These are phyloP conservation scores for Epinephelus moara DNA, from an alignment of 2,113 vertebrate genomes.

Conservation along the genomic window DNA sequence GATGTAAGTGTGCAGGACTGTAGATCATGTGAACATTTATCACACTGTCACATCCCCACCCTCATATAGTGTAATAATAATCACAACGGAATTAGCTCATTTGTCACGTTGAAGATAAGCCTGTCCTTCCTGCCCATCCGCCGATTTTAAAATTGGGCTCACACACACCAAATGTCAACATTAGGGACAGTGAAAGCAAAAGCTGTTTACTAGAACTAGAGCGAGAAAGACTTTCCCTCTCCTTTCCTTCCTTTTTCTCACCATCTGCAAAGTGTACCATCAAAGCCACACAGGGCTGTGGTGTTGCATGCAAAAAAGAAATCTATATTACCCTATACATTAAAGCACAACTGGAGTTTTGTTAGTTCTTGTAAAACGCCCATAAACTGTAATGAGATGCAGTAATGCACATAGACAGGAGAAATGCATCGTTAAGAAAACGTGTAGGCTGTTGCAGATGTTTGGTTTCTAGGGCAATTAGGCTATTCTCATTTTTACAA, in stretches of 20 bases:
- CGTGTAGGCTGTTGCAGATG: neutral
- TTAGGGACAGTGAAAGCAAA: neutral
- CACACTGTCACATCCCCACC: slow-evolving; percentile 40
- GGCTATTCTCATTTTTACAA: slow-evolving; percentile 6
- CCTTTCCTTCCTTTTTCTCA: neutral
- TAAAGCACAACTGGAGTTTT: slow-evolving; percentile 5
- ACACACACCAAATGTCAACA: slow-evolving; percentile 1
- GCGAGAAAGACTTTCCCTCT: neutral
- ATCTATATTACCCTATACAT: slow-evolving; percentile 9
- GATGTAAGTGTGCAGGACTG: slow-evolving; percentile 1
- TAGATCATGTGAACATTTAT: slow-evolving; percentile 34
- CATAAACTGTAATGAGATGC: slow-evolving; percentile 36
- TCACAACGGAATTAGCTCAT: slow-evolving; percentile 31
- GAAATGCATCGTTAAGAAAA: slow-evolving; percentile 10
- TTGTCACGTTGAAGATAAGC: slow-evolving; percentile 37
- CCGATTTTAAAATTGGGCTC: neutral
- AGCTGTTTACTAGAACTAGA: slow-evolving; percentile 23
- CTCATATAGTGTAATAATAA: slow-evolving; percentile 16
- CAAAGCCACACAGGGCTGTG: slow-evolving; percentile 10
- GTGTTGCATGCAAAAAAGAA: neutral
- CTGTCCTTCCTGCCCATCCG: neutral
- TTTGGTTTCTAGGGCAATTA: slow-evolving; percentile 26
- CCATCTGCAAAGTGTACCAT: slow-evolving; percentile 23
- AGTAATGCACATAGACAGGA: slow-evolving; percentile 21
- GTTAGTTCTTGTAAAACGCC: slow-evolving; percentile 39